Conservation (phyloP, 2,888 invertebrate genomes). For the Thera obeliscata region DNA sequence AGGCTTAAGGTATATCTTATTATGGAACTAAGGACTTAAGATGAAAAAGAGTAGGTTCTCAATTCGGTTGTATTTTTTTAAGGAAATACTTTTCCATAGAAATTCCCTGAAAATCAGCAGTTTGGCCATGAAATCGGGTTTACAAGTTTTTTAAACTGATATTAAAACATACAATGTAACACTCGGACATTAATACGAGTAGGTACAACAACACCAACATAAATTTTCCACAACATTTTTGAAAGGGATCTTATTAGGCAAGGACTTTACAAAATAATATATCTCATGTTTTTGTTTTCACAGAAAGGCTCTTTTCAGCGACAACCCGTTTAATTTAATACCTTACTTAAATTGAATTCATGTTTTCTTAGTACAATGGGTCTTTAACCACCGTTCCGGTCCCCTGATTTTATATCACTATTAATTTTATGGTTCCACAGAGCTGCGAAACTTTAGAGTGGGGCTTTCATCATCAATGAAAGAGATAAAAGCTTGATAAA, state of each 20-base stretch:
- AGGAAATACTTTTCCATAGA: too few species aligned
- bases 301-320: not conserved
- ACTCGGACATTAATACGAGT: too few species aligned
- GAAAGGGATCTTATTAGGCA: not conserved
- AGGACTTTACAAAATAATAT: not conserved
- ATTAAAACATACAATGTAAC: too few species aligned
- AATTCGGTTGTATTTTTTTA: too few species aligned
- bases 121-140: too few species aligned
- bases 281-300: not conserved
- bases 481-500: too few species aligned
- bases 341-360: slow-evolving; percentile 37
- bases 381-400: slow-evolving; percentile 13
- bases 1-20: too few species aligned
- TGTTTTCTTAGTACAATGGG: slow-evolving; percentile 40
- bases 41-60: too few species aligned
- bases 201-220: too few species aligned
- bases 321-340: not conserved
- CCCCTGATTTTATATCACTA: slow-evolving; percentile 9
- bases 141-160: too few species aligned
- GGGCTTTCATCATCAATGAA: not conserved
- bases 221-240: not conserved
- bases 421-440: slow-evolving; percentile 15
- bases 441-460: slow-evolving; percentile 6
- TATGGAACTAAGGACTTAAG: too few species aligned
- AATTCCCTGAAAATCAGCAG: too few species aligned